phyloP scores from a whole-genome alignment of 2,113 vertebrate species.

The Pelvicachromis taeniatus region DNA sequence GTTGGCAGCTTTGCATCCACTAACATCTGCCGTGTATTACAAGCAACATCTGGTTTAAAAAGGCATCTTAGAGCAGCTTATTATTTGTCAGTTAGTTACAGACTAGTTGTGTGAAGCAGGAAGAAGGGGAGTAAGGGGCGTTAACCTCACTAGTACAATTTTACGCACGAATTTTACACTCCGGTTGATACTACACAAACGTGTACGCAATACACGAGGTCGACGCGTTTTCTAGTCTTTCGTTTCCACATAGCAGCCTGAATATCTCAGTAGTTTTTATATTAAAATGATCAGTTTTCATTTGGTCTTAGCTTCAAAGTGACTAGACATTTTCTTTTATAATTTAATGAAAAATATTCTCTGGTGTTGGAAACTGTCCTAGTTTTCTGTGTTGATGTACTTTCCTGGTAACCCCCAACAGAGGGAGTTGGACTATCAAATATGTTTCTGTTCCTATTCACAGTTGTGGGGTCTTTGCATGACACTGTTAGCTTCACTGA shows the following conservation, averaged over 20 bases:
- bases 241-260: background rate
- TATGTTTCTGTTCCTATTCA: background rate
- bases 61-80: background rate
- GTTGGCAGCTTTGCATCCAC: background rate
- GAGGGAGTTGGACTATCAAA: constrained; percentile 36
- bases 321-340: accelerated
- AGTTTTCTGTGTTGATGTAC: constrained; percentile 21
- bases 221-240: background rate
- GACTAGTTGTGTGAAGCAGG: background rate
- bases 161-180: accelerated
- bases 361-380: background rate
- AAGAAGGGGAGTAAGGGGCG: background rate
- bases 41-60: background rate
- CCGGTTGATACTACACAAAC: background rate
- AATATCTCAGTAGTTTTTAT: accelerated
- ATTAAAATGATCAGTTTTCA: background rate
- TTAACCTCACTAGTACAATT: background rate
- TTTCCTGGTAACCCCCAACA: constrained; percentile 38
- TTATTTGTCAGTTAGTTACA: background rate
- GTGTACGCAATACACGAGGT: background rate
- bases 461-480: constrained; percentile 14
- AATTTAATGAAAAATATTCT: background rate
- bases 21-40: no score
- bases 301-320: background rate
- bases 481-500: background rate